These are phyloP conservation scores for Ephydatia muelleri DNA, from an alignment of 37 sponge, comb jelly and placozoan genomes.

Conservation along the genomic window DNA sequence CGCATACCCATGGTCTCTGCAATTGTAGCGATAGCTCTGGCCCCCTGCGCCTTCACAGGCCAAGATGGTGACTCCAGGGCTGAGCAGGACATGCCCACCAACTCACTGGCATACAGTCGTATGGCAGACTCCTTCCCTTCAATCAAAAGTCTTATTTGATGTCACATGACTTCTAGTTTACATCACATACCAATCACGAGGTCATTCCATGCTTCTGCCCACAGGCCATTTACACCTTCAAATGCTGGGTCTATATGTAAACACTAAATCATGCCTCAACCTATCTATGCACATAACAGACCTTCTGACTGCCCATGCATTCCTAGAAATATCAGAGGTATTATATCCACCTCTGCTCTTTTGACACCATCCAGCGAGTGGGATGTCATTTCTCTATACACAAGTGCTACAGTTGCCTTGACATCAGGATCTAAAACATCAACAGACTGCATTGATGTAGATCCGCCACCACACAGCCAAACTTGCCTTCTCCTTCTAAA, in stretches of 20 bases:
- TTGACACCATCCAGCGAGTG: conserved; percentile 51
- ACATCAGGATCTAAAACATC: conserved; percentile 6
- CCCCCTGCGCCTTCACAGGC: conserved; percentile 70
- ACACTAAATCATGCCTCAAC: no score
- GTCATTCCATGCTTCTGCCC: conserved; percentile 73
- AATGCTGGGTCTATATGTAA: conserved; percentile 39
- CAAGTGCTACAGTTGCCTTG: conserved; percentile 39
- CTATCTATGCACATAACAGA: no score
- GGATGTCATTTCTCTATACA: conserved; percentile 37
- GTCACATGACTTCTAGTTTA: background rate
- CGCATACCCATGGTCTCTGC: conserved; percentile 69
- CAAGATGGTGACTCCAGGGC: conserved; percentile 55
- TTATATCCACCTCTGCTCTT: conserved; percentile 15
- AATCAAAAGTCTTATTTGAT: background rate
- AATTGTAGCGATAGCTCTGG: conserved; percentile 67
- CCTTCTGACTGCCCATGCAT: conserved; percentile 52
- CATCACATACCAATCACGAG: conserved; percentile 50
- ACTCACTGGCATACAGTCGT: conserved; percentile 45
- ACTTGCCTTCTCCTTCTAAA: conserved; percentile 65
- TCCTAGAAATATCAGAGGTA: conserved; percentile 81
- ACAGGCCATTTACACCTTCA: conserved; percentile 23
- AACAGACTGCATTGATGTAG: background rate
- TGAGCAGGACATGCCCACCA: conserved; percentile 34
- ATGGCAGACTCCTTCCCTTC: conserved; percentile 54
- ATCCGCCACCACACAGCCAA: background rate